These are phyloP conservation scores for Lophochroa leadbeateri DNA, from an alignment of 2,113 vertebrate species.

Conservation along the genomic window DNA sequence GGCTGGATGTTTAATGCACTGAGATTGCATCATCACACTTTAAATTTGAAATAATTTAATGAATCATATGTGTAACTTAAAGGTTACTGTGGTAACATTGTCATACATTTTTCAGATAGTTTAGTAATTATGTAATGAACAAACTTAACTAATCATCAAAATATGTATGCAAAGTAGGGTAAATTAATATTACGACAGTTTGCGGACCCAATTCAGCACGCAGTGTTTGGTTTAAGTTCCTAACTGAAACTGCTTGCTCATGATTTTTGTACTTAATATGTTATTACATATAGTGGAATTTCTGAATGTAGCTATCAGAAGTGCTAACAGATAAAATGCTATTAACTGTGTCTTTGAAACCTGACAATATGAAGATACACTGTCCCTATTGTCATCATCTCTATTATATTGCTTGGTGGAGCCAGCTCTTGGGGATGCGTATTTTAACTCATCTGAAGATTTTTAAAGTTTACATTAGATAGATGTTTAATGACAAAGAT, in stretches of 20 bases:
- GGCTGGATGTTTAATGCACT: background rate
- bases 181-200: background rate
- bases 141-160: background rate
- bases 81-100: background rate
- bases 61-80: background rate
- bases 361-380: background rate
- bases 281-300: background rate
- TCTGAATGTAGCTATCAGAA: constrained; percentile 4
- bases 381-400: background rate
- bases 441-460: constrained; percentile 29
- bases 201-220: background rate
- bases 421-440: background rate
- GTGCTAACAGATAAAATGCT: background rate
- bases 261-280: background rate
- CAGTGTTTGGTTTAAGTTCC: background rate
- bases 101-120: background rate
- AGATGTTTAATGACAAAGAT: constrained; percentile 59
- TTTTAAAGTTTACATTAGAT: constrained; percentile 21
- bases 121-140: background rate
- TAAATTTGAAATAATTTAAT: background rate
- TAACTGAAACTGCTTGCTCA: background rate
- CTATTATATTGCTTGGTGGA: background rate
- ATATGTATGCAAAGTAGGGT: background rate
- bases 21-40: background rate
- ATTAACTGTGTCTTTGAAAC: constrained; percentile 26